A percentile compares a stretch with the other conserved stretches of the same genome.
Conservation (phyloP, 2,113 vertebrate genomes). For the Azemiops feae region DNA sequence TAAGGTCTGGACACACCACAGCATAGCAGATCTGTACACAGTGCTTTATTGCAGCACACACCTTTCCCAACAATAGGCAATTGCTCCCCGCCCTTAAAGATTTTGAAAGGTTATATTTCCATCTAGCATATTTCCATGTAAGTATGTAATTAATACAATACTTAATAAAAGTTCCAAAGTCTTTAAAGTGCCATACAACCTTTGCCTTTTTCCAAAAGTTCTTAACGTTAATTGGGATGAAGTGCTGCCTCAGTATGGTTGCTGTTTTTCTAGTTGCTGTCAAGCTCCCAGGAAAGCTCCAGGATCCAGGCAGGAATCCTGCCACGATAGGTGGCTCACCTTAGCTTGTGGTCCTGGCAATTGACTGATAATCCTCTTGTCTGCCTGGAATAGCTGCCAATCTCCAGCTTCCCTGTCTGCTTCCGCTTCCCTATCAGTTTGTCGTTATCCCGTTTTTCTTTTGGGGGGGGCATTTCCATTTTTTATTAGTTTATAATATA, state of each 20-base stretch:
- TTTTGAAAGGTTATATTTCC: neutral
- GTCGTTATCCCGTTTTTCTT: too few relatives aligned
- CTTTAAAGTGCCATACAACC: neutral
- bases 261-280: neutral
- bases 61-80: neutral
- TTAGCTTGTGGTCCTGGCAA: neutral
- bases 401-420: neutral
- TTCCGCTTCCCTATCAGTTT: neutral
- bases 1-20: neutral
- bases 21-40: neutral
- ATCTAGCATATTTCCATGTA: neutral
- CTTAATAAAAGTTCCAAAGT: neutral
- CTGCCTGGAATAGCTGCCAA: neutral
- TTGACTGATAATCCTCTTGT: neutral
- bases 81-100: neutral
- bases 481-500: too few relatives aligned
- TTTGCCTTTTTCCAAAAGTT: neutral
- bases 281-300: neutral
- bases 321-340: neutral
- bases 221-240: neutral
- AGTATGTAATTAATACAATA: neutral
- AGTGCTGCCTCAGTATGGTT: neutral
- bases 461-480: too few relatives aligned
- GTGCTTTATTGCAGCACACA: neutral
- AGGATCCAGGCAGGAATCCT: neutral